Evolutionary conservation across 2,797 vertebrate genomes (phyloP).

Genomic region (Emys orbicularis): DNA sequence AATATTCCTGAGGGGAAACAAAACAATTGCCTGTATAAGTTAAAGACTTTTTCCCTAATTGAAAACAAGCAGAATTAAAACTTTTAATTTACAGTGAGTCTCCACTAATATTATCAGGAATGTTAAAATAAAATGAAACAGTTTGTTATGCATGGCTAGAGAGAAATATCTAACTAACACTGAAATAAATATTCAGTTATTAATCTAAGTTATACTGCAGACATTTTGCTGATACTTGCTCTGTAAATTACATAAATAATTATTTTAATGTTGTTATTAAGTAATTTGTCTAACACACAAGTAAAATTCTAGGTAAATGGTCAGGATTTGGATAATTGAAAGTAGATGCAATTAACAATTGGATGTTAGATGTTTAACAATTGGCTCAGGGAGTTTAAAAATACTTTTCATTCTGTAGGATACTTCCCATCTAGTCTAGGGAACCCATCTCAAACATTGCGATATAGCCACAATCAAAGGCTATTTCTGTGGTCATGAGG

Average conservation of each 20-base stretch:
- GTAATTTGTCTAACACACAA: background rate
- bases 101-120: background rate
- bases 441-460: background rate
- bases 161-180: background rate
- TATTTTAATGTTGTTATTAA: background rate
- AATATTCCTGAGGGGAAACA: background rate
- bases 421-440: background rate
- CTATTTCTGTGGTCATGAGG: background rate
- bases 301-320: background rate
- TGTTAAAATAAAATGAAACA: background rate
- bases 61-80: background rate
- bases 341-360: background rate
- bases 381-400: background rate
- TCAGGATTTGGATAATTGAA: background rate
- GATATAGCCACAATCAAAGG: background rate
- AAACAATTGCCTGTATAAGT: background rate
- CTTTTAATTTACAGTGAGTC: background rate
- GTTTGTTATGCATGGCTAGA: background rate
- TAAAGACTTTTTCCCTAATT: background rate
- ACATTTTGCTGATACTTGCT: background rate
- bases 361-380: background rate
- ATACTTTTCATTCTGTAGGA: fast-evolving
- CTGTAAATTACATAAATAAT: background rate
- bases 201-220: background rate
- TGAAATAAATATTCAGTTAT: background rate